Percentiles rank a stretch among this genome's conserved stretches.
Conservation (phyloP, 2,797 vertebrate species). For the Nannoperca obscura region DNA sequence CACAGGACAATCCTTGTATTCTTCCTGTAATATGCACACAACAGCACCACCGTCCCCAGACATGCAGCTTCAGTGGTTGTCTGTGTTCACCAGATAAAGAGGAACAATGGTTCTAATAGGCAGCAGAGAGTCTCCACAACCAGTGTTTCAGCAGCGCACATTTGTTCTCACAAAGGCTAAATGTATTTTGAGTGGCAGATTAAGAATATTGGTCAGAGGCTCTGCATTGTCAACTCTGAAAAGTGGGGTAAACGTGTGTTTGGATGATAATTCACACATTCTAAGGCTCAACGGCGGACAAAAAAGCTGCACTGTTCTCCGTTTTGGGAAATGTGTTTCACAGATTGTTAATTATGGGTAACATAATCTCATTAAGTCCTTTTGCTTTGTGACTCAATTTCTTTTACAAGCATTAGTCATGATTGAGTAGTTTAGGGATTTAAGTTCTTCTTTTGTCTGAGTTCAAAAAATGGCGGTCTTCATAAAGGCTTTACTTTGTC, state of each 20-base stretch:
- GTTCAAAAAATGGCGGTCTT: conserved; percentile 59
- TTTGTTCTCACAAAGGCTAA: conserved; percentile 88
- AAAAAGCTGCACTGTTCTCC: conserved; percentile 64
- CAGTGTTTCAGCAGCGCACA: conserved; percentile 83
- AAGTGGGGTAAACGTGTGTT: conserved; percentile 86
- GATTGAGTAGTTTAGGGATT: conserved; percentile 76
- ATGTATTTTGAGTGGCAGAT: conserved; percentile 86
- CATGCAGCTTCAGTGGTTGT: conserved; percentile 74
- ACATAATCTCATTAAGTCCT: conserved; percentile 80
- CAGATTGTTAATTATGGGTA: conserved; percentile 79
- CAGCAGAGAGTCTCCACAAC: conserved; percentile 80
- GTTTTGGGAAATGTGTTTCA: conserved; percentile 73
- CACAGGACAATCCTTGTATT: conserved; percentile 73
- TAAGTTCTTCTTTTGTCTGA: conserved; percentile 74
- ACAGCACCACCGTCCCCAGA: conserved; percentile 66
- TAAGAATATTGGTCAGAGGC: conserved; percentile 82
- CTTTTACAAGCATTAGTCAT: conserved; percentile 76
- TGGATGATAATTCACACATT: conserved; percentile 87
- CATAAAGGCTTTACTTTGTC: conserved; percentile 48
- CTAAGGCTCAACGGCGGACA: conserved; percentile 74
- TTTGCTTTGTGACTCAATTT: conserved; percentile 79
- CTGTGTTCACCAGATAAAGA: conserved; percentile 90
- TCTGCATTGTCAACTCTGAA: conserved; percentile 84
- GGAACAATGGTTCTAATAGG: conserved; percentile 90
- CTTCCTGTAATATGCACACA: conserved; percentile 68